phyloP scores from a whole-genome alignment of 2,797 vertebrate genomes.

The Gastrophryne carolinensis region DNA sequence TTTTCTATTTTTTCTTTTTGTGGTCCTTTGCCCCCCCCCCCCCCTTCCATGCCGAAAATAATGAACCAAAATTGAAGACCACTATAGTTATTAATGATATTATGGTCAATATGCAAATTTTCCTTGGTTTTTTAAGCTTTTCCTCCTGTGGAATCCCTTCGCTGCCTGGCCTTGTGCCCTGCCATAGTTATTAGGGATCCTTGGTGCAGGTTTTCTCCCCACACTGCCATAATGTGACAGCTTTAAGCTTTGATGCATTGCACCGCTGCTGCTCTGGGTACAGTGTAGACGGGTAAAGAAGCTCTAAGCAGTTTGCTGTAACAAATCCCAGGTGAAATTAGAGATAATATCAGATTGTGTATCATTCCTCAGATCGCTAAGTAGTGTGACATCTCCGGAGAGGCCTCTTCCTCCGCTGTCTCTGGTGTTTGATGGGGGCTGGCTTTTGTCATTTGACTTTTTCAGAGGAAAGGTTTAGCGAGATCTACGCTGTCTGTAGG shows the following conservation, averaged over 20 bases:
- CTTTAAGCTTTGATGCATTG: not conserved
- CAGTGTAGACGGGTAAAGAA: not conserved
- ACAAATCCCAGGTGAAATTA: slow-evolving; percentile 4
- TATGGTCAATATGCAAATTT: no score
- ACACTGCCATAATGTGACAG: not conserved
- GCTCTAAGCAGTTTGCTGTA: not conserved
- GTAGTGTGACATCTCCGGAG: slow-evolving; percentile 10
- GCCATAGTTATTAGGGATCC: slow-evolving; percentile 19
- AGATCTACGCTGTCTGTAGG: not conserved
- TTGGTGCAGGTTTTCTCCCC: slow-evolving; percentile 1
- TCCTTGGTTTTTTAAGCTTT: no score
- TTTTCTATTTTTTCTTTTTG: not conserved
- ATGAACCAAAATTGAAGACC: no score
- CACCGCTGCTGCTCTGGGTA: not conserved
- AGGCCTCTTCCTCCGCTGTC: not conserved
- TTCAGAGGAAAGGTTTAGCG: not conserved
- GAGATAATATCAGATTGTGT: slow-evolving; percentile 4
- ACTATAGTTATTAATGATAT: no score
- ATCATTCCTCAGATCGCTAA: slow-evolving; percentile 15
- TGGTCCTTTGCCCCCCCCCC: not conserved
- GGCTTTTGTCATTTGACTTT: not conserved
- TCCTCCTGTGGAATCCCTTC: no score
- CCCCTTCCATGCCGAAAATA: no score
- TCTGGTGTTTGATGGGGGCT: not conserved
- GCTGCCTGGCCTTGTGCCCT: no score